phyloP scores from a whole-genome alignment of 1,140 invertebrate genomes.

The Magallana ariakensis region DNA sequence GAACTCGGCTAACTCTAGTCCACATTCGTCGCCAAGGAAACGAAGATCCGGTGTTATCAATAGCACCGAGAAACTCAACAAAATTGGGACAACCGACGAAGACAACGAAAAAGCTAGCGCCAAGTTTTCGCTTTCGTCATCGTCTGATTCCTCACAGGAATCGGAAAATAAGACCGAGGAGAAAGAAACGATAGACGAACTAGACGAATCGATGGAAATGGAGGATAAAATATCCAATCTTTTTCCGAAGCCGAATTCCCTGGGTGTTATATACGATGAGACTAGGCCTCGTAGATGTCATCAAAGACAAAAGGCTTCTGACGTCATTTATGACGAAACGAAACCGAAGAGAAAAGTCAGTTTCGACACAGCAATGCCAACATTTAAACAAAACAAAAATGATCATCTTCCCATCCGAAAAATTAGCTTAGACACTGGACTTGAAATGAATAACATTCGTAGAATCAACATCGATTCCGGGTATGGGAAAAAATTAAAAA shows the following conservation, averaged over 20 bases:
- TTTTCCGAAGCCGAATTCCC: background rate
- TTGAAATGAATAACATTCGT: constrained; percentile 12
- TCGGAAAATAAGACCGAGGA: background rate
- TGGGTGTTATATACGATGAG: constrained; percentile 25
- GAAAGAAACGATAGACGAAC: background rate
- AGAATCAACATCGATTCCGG: constrained; percentile 26
- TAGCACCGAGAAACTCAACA: constrained; percentile 31
- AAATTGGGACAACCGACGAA: background rate
- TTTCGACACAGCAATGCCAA: constrained; percentile 45
- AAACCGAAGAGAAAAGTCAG: constrained; percentile 54
- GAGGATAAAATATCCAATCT: background rate
- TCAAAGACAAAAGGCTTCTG: background rate
- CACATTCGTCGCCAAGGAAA: background rate
- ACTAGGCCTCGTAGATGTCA: constrained; percentile 10
- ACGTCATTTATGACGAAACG: constrained; percentile 30
- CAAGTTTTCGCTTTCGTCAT: background rate
- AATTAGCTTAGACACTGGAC: constrained; percentile 46
- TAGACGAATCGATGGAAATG: background rate
- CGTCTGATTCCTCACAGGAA: background rate
- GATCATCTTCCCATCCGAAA: constrained; percentile 43
- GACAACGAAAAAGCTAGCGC: background rate
- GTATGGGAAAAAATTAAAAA: background rate
- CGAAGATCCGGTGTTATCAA: constrained; percentile 55
- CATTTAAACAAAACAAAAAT: background rate
- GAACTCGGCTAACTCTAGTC: background rate